A percentile compares a stretch with the other conserved stretches of the same genome.
Conservation (phyloP, 30 jellyfish, hydroid and myxozoan genomes). For the Hydractinia symbiolongicarpus region DNA sequence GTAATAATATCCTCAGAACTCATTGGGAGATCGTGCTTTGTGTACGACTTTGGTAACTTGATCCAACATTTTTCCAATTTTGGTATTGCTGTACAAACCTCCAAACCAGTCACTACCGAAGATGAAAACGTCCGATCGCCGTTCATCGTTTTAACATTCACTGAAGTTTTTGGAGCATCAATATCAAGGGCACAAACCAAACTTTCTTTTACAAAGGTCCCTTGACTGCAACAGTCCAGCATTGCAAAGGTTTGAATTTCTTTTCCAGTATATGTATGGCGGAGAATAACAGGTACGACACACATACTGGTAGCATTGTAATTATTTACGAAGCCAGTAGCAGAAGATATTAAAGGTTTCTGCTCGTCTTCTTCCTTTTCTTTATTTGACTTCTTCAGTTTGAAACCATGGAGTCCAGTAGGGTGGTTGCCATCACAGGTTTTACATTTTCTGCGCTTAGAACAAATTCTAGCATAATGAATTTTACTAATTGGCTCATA, state of each 20-base stretch:
- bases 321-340: not conserved
- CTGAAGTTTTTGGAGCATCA: not conserved
- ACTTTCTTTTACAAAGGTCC: not conserved
- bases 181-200: not conserved
- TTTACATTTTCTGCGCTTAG: not conserved
- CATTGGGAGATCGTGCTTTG: not conserved
- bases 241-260: not conserved
- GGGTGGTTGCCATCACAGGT: not conserved
- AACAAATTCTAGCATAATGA: not conserved
- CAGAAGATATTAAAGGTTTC: not conserved
- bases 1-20: not conserved
- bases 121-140: not conserved
- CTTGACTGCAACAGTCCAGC: not conserved
- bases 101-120: not conserved
- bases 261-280: not conserved
- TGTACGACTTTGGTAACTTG: not conserved
- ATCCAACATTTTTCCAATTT: not conserved
- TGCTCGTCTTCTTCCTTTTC: not conserved
- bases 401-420: constrained; percentile 1
- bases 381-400: not conserved
- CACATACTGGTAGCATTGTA: not conserved
- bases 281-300: not conserved
- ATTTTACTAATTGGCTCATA: not conserved
- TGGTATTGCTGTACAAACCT: not conserved
- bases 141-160: not conserved